Evolutionary conservation across 2,113 vertebrate species (phyloP).

Genomic region (Nothoprocta pentlandii): DNA sequence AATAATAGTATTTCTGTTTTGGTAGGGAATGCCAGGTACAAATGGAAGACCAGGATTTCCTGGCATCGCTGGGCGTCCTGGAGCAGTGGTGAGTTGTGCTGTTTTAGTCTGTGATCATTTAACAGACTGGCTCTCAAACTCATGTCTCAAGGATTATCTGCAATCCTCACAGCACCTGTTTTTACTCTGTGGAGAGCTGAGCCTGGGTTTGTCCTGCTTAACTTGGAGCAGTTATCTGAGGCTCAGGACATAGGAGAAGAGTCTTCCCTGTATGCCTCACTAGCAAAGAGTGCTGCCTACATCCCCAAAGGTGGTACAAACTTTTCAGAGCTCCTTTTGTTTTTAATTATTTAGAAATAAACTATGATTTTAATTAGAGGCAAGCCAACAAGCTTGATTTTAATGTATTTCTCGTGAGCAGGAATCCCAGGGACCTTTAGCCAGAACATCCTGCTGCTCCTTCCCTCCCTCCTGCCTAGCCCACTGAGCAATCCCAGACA

Average conservation of each 20-base stretch:
- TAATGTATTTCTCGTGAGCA: not conserved
- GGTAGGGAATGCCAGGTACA: not conserved
- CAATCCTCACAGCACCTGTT: not conserved
- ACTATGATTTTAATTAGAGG: constrained; percentile 6
- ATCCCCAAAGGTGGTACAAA: not conserved
- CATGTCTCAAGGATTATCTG: not conserved
- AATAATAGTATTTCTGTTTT: not conserved
- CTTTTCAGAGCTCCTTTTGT: not conserved
- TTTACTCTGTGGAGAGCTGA: not conserved
- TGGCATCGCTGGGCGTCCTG: constrained; percentile 11
- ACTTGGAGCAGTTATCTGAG: not conserved
- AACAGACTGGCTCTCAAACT: not conserved
- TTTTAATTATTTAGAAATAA: constrained; percentile 20
- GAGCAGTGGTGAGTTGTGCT: constrained; percentile 39
- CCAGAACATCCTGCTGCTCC: rapidly evolving
- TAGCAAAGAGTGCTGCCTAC: not conserved
- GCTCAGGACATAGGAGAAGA: not conserved
- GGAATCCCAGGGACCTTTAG: not conserved
- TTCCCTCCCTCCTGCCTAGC: not conserved
- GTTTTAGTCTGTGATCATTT: not conserved
- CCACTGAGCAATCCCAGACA: not conserved
- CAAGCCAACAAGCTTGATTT: not conserved
- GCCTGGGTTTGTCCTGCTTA: not conserved
- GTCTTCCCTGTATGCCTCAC: not conserved
- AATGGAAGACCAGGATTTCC: constrained; percentile 56